Conservation (phyloP, 2,113 vertebrate genomes). For the Rousettus leschenaultii region DNA sequence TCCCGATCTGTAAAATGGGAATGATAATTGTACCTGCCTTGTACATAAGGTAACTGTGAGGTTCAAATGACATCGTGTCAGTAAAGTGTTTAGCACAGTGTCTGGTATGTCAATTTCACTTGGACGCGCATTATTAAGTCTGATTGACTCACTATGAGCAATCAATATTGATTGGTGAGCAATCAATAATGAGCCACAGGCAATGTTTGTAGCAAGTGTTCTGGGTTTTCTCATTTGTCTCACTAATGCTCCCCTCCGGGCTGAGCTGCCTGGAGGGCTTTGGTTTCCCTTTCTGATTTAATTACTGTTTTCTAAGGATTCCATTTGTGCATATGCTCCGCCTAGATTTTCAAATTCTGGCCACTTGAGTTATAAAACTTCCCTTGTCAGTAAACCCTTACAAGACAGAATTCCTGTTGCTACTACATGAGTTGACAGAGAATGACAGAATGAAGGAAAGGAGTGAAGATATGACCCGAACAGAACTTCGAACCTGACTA, state of each 20-base stretch:
- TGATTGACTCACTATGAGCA: neutral
- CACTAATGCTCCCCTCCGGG: neutral
- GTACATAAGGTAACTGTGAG: neutral
- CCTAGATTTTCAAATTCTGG: neutral
- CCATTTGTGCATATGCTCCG: neutral
- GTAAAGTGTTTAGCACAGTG: neutral
- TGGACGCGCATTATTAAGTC: neutral
- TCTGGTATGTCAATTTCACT: neutral
- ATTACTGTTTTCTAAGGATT: neutral
- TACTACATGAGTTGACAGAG: neutral
- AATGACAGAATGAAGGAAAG: neutral
- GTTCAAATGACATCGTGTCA: neutral
- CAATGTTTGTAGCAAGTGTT: neutral
- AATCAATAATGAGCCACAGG: neutral
- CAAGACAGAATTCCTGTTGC: neutral
- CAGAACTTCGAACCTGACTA: neutral
- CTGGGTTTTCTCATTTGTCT: neutral
- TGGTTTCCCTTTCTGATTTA: neutral
- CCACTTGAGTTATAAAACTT: neutral
- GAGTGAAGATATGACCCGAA: neutral
- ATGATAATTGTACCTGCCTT: neutral
- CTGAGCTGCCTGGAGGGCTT: neutral
- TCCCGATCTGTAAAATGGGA: neutral
- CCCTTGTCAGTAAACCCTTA: neutral
- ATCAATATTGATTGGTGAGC: neutral